Evolutionary conservation across 2,113 vertebrate genomes (phyloP), one percentile per base, ranked within the genome.

Genomic region (Leucosticte australis): DNA sequence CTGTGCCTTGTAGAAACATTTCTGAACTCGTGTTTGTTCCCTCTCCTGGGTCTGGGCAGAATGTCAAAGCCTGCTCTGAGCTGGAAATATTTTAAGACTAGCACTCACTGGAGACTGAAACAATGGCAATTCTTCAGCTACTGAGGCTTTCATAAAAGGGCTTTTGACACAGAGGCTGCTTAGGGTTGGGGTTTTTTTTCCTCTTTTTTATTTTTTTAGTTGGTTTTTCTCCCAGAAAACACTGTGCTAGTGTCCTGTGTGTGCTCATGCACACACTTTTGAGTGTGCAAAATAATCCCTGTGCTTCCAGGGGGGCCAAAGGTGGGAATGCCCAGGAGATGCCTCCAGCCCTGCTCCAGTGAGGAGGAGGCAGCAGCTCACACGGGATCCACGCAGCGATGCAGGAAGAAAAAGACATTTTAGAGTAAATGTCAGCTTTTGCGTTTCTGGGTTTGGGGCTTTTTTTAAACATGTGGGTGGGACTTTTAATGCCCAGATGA

Each of bases 51-150:
- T 74, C 96, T 91, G 97, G 94, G 95, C 91, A 95, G 93, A 96
- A 96, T 91, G 95, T 97, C 97, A 97, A 92, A 94, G 93, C 94
- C 81, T 92, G 94, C 92, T 96, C 92, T 67, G 92, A 96, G 95
- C 91, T 96, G 95, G 93, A 96, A 96, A 89, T 85, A 94, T 95
- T 96, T 97, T 91, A 94, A 96, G 95, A 83, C 81, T 71, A 92
- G 90, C 92, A 82, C 94, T 95, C 97, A 41, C 95, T 94, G 85
- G 96, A 91, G 94, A 96, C 94, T 15, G 67, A 95, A 94, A 96
- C 96, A 97, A 96, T 92, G 94, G 96, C 92, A 95, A 90, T 90
- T 91, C 94, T 87, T 97, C 87, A 92, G 94, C 96, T 95, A 94
- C 95, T 19, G 76, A 90, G 87, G 77, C 89, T 86, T 83, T 95